Percentiles rank a stretch among this genome's conserved stretches.
phyloP scores from a whole-genome alignment of 2,797 vertebrate species.

The Trachurus trachurus region DNA sequence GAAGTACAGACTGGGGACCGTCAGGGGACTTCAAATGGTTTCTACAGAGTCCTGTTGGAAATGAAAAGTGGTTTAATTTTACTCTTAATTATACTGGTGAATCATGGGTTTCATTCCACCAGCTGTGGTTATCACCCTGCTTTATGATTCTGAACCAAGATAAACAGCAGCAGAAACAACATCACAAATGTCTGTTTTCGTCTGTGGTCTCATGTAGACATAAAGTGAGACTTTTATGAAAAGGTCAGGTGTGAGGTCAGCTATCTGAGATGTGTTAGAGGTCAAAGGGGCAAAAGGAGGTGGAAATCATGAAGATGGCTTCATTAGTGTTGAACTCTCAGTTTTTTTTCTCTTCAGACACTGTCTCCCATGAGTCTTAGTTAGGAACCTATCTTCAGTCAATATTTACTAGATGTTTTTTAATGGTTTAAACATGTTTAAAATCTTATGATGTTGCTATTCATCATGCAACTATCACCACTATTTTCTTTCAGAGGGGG shows the following conservation, averaged over 20 bases:
- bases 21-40: constrained; percentile 34
- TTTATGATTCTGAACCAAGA: constrained; percentile 19
- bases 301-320: background rate
- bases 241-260: background rate
- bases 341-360: background rate
- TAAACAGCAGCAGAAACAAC: constrained; percentile 40
- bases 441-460: background rate
- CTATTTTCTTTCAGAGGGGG: background rate
- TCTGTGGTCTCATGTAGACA: constrained; percentile 12
- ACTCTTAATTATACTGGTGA: constrained; percentile 35
- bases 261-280: background rate
- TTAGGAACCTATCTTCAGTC: no score
- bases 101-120: constrained; percentile 40
- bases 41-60: constrained; percentile 29
- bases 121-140: constrained; percentile 8
- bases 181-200: background rate
- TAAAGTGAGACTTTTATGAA: background rate
- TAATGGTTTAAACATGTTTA: background rate
- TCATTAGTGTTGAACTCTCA: background rate
- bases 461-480: background rate
- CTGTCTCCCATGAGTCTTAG: background rate
- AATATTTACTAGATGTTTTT: background rate
- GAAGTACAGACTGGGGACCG: constrained; percentile 20
- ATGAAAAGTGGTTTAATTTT: constrained; percentile 55
- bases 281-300: background rate